A percentile compares a stretch with the other conserved stretches of the same genome.
Conservation (phyloP, 2,797 vertebrate genomes). For the Danio albolineatus region DNA sequence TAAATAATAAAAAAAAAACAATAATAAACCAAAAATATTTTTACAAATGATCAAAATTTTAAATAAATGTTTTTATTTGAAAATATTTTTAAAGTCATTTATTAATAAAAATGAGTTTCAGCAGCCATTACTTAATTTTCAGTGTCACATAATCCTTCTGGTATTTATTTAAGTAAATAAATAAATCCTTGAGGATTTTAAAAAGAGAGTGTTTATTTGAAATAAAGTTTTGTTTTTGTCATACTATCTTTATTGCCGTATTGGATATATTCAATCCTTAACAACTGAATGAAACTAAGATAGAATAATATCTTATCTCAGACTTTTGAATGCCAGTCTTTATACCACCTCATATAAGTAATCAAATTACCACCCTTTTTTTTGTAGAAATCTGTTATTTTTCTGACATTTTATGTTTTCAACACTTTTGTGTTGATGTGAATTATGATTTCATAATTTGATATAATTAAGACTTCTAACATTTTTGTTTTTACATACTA, state of each 20-base stretch:
- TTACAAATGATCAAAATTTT: not conserved
- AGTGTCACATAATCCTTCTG: not conserved
- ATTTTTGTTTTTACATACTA: not conserved
- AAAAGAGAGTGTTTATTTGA: too few relatives aligned
- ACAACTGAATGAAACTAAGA: not conserved
- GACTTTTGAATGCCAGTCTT: not conserved
- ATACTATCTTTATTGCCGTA: too few relatives aligned
- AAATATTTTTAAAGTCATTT: not conserved
- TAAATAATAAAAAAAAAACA: too few relatives aligned
- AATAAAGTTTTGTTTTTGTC: too few relatives aligned
- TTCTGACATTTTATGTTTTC: not conserved
- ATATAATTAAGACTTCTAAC: too few relatives aligned
- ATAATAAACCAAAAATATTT: not conserved
- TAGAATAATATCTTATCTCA: not conserved
- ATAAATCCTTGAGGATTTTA: too few relatives aligned
- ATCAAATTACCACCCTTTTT: not conserved
- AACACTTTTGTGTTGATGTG: not conserved
- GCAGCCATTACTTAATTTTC: too few relatives aligned
- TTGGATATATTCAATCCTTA: not conserved
- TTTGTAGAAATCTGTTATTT: not conserved
- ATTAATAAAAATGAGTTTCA: too few relatives aligned
- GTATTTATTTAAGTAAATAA: too few relatives aligned
- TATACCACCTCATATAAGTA: not conserved
- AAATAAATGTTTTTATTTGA: not conserved
- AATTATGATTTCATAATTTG: too few relatives aligned